Base-by-base conservation (phyloP, 2,797 vertebrate genomes). In the Emydoidea blandingii region DNA sequence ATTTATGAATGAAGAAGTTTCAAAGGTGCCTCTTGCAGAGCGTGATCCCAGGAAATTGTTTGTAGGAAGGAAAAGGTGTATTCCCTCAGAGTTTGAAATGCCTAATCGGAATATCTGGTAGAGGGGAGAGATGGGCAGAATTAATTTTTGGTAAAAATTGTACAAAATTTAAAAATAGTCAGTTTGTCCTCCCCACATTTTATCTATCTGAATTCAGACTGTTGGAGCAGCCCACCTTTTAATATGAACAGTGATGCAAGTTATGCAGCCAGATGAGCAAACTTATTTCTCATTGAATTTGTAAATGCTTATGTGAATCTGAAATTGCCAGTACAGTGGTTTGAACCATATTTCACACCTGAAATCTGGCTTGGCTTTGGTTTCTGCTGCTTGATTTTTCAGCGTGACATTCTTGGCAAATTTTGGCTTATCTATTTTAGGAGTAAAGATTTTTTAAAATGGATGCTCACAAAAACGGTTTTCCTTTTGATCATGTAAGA, bases 281-380 rank as follows among this genome's bases (percentile, higher is more conserved):
- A 53, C 18, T 27, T 83, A 7, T 62, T 94, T 68, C 80, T 53
- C 37, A n/a, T 54, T 86, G 68, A 41, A 87, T 87, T 87, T 87
- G 1, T 79, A 16, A 62, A 12, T 31, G 5, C 7, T 72, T 82
- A 23, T 3, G 4, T 90, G 44, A 41, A 18, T 86, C 89, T 91
- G 78, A 84, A 92, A 8, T 72, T 87, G 37, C 5, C 25, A 76
- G 7, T 44, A 72, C 18, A 59, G 54, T 50, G 74, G 44, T 53
- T 27, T 85, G 47, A 79, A 15, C 88, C 31, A 57, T 4, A 62
- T 83, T 92, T 94, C 79, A 47, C 41, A 83, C 47, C 57, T 57
- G 41, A 16, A 83, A 34, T 12, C 52, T 50, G 68, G 34, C 50
- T 86, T 92, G 82, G 29, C 41, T 90, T 91, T 81, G 53, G 21